These are phyloP conservation scores for Sander vitreus DNA, from an alignment of 2,113 vertebrate genomes.

Conservation along the genomic window DNA sequence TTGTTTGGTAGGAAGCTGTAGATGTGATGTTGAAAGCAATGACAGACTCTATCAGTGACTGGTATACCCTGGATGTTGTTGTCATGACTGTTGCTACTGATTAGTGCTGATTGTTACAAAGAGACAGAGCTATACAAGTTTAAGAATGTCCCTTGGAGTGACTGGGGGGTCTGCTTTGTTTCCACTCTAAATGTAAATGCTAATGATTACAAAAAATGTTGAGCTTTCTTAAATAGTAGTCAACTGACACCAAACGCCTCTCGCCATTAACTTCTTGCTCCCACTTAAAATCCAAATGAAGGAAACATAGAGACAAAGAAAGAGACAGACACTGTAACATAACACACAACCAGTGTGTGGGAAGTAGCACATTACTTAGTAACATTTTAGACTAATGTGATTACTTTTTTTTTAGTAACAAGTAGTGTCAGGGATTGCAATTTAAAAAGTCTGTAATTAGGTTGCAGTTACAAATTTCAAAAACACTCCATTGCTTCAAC, in stretches of 20 bases:
- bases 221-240: not conserved
- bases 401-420: not conserved
- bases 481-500: not conserved
- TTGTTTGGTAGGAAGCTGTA: too few relatives aligned
- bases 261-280: slow-evolving; percentile 42
- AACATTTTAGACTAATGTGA: not conserved
- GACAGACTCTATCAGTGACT: too few relatives aligned
- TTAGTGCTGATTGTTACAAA: slow-evolving; percentile 29
- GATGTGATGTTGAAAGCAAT: too few relatives aligned
- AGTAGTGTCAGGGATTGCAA: not conserved
- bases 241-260: slow-evolving; percentile 11
- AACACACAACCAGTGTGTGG: too few relatives aligned
- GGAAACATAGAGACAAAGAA: not conserved
- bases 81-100: slow-evolving; percentile 17
- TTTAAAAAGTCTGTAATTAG: not conserved
- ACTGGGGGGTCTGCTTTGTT: slow-evolving; percentile 12
- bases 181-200: slow-evolving; percentile 46
- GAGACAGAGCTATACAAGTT: slow-evolving; percentile 36
- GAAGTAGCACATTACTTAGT: not conserved
- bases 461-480: too few relatives aligned
- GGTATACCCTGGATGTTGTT: too few relatives aligned
- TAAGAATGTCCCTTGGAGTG: slow-evolving; percentile 28
- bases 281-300: slow-evolving; percentile 34
- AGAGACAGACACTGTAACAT: not conserved
- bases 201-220: slow-evolving; percentile 17